These are phyloP conservation scores for Sussaba pulchella DNA, from an alignment of 2,888 invertebrate species.

Conservation along the genomic window DNA sequence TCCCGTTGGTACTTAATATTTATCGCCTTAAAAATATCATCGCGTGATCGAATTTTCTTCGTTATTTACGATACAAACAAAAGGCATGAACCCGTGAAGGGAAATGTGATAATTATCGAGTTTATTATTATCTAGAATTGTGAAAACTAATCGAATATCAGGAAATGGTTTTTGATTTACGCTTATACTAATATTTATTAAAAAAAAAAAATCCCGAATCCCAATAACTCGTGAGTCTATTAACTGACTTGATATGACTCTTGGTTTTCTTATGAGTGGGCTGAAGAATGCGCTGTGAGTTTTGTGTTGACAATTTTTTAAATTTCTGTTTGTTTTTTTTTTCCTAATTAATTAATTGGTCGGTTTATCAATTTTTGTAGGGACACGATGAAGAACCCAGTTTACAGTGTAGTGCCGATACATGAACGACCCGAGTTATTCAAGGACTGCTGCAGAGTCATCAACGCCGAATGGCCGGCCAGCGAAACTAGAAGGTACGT, in stretches of 20 bases:
- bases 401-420: constrained; percentile 87
- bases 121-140: no score
- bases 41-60: constrained; percentile 12
- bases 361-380: constrained; percentile 62
- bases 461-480: constrained; percentile 95
- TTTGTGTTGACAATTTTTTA: neutral
- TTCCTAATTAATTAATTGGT: neutral
- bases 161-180: neutral
- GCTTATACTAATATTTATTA: neutral
- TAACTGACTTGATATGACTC: constrained; percentile 53
- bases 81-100: no score
- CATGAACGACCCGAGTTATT: constrained; percentile 90
- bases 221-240: constrained; percentile 5
- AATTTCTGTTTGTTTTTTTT: constrained; percentile 13
- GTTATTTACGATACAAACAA: no score
- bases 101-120: no score
- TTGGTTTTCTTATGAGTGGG: constrained; percentile 62
- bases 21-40: constrained; percentile 1
- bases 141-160: no score
- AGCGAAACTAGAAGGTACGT: constrained; percentile 90
- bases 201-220: neutral
- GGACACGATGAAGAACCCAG: constrained; percentile 75
- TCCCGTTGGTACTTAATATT: neutral
- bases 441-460: constrained; percentile 90
- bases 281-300: constrained; percentile 64